Conservation (phyloP, 1,140 invertebrate species). For the Drosophila tani region DNA sequence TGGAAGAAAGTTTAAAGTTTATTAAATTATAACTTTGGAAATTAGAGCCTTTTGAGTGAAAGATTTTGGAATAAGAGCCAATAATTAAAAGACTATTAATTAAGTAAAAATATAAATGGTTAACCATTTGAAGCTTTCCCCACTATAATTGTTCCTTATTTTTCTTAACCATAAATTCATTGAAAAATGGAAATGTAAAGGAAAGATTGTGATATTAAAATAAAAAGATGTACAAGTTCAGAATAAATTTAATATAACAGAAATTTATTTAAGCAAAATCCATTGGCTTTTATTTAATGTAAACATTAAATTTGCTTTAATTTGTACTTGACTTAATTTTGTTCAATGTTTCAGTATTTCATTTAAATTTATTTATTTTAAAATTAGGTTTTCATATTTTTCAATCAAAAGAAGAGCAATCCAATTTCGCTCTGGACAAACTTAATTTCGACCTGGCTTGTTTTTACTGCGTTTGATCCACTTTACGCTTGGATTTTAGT, state of each 20-base stretch:
- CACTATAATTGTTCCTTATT: not conserved
- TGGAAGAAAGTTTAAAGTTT: not conserved
- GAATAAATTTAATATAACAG: too few species aligned
- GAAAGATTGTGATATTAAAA: too few species aligned
- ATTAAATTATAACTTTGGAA: not conserved
- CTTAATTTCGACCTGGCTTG: constrained; percentile 19
- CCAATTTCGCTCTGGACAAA: not conserved
- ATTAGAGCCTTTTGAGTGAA: not conserved
- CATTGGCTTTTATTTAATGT: not conserved
- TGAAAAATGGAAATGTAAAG: too few species aligned
- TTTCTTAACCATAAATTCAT: too few species aligned
- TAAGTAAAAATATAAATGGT: not conserved
- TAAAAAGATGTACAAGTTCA: too few species aligned
- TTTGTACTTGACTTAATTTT: not conserved
- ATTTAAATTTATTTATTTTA: not conserved
- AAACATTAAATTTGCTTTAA: not conserved
- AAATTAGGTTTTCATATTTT: not conserved
- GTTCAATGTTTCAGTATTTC: not conserved
- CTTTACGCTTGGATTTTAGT: constrained; percentile 79
- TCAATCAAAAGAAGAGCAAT: not conserved
- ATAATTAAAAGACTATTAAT: not conserved
- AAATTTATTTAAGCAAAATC: too few species aligned
- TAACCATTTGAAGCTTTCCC: not conserved
- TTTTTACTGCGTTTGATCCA: constrained; percentile 72
- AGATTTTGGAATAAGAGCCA: not conserved